Percentiles rank a stretch among this genome's conserved stretches.
Conservation (phyloP, 2,797 vertebrate genomes). For the Meda fulgida region DNA sequence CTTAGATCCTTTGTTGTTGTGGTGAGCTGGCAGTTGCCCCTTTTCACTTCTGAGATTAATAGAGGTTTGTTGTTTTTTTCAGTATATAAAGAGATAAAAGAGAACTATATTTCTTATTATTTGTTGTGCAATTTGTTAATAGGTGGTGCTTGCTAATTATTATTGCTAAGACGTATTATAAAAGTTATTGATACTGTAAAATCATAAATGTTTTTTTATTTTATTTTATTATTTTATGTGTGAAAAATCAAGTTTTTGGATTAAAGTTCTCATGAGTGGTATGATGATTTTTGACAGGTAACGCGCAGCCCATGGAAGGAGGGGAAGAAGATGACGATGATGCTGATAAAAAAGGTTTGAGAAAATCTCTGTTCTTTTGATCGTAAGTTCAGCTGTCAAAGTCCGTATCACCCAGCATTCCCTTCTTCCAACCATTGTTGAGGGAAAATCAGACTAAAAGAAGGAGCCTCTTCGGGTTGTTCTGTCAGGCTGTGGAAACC, state of each 20-base stretch:
- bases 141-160: background rate
- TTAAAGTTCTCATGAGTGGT: background rate
- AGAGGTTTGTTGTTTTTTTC: background rate
- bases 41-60: conserved; percentile 3
- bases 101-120: background rate
- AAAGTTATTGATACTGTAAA: background rate
- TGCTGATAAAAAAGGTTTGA: conserved; percentile 48
- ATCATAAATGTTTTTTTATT: background rate
- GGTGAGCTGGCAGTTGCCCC: background rate
- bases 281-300: conserved; percentile 39
- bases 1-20: background rate
- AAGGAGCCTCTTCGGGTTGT: conserved; percentile 73
- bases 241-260: background rate
- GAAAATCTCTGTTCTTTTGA: conserved; percentile 9
- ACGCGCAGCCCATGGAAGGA: conserved; percentile 45
- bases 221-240: background rate
- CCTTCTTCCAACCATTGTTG: conserved; percentile 69
- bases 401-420: conserved; percentile 68
- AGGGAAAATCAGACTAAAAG: conserved; percentile 73
- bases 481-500: conserved; percentile 74
- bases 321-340: conserved; percentile 14
- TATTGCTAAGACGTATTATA: background rate
- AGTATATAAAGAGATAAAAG: background rate
- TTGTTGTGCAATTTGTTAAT: background rate
- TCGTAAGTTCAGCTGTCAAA: conserved; percentile 56